These are phyloP conservation scores for Lymantria dispar DNA, from an alignment of 2,888 invertebrate species.

Conservation along the genomic window DNA sequence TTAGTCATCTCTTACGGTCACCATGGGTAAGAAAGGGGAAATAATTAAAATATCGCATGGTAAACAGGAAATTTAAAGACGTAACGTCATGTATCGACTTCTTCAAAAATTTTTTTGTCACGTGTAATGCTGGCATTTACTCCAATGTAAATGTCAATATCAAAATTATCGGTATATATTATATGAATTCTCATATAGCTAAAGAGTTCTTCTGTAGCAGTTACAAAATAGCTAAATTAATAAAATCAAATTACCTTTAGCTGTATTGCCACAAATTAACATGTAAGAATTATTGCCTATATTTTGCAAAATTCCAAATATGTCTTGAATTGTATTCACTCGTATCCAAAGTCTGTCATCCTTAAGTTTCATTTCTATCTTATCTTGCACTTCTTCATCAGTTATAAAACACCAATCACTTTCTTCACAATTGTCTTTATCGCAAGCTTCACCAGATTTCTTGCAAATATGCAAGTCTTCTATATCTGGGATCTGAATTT, in stretches of 20 bases:
- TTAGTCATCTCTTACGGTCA: no score
- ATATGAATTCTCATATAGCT: no score
- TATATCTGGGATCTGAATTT: conserved; percentile 69
- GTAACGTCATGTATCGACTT: no score
- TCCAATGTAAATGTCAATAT: no score
- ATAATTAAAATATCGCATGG: no score
- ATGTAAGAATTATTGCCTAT: conserved; percentile 75
- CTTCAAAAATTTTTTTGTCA: no score
- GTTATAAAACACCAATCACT: conserved; percentile 45
- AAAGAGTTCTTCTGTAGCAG: no score
- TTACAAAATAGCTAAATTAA: no score
- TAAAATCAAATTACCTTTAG: conserved; percentile 83
- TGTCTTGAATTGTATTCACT: conserved; percentile 66
- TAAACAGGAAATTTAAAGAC: no score
- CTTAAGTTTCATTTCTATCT: conserved; percentile 37
- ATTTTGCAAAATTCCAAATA: conserved; percentile 72
- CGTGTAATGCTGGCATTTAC: no score
- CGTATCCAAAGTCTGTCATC: conserved; percentile 73
- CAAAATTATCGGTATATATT: no score
- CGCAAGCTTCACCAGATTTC: conserved; percentile 42
- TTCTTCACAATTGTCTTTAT: conserved; percentile 47
- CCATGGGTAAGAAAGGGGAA: no score
- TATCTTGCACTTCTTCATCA: conserved; percentile 38
- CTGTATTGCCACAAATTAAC: conserved; percentile 89
- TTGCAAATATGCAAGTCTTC: conserved; percentile 58